Evolutionary conservation across 2,888 invertebrate species (phyloP).

Genomic region (Ophion costatus): DNA sequence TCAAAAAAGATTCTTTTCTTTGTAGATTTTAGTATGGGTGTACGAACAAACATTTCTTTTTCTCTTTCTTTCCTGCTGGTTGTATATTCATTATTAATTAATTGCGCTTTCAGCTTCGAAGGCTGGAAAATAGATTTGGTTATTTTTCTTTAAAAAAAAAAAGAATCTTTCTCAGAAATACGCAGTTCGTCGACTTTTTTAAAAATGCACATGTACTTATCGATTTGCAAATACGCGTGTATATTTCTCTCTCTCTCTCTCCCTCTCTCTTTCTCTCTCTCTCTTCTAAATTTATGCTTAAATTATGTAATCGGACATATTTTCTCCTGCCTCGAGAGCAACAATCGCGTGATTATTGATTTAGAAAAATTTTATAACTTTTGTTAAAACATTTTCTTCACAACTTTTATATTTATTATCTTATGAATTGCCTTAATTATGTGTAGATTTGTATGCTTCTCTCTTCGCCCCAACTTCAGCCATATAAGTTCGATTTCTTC

Average conservation of each 20-base stretch:
- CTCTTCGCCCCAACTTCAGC: conserved; percentile 13
- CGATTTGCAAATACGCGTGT: not conserved
- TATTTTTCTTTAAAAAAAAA: not conserved
- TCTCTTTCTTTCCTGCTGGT: not conserved
- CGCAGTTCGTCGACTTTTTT: not conserved
- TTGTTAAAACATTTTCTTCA: conserved; percentile 10
- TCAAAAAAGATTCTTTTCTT: not conserved
- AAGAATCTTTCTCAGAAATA: not conserved
- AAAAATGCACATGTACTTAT: not conserved
- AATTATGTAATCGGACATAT: conserved; percentile 77
- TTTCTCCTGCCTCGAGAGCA: conserved; percentile 53
- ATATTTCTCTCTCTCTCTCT: not conserved
- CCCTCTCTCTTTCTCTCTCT: not conserved
- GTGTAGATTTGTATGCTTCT: conserved; percentile 21
- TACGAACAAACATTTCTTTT: not conserved
- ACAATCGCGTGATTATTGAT: conserved; percentile 9
- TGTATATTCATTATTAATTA: not conserved
- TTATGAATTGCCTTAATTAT: conserved; percentile 19
- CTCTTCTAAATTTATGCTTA: not conserved
- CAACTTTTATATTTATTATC: conserved; percentile 29
- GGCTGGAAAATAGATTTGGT: not conserved
- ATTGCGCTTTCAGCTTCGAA: not conserved
- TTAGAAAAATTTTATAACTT: conserved; percentile 41
- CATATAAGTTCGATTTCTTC: not conserved
- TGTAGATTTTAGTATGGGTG: not conserved